Evolutionary conservation across 2,797 vertebrate species (phyloP).

Genomic region (Pseudochirops cupreus): DNA sequence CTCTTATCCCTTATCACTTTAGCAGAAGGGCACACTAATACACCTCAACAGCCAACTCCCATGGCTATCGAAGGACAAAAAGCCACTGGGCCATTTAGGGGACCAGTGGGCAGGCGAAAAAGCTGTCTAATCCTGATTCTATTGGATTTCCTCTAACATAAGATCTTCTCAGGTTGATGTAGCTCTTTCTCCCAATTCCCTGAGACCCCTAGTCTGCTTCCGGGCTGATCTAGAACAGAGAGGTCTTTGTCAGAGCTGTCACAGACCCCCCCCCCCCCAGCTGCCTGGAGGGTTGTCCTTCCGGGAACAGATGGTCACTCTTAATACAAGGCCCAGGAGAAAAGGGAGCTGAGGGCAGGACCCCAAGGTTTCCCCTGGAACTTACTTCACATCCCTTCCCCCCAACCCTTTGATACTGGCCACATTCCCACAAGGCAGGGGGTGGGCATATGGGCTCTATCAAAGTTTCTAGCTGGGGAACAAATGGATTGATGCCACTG

Average conservation of each 20-base stretch:
- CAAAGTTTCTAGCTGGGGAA: conserved; percentile 1
- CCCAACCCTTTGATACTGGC: neutral
- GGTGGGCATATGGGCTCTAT: neutral
- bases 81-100: neutral
- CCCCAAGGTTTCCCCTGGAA: conserved; percentile 43
- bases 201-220: conserved; percentile 44
- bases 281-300: conserved; percentile 81
- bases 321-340: conserved; percentile 85
- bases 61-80: conserved; percentile 6
- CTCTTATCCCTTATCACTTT: neutral
- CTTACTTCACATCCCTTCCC: conserved; percentile 50
- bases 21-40: fast-evolving
- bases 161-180: conserved; percentile 71
- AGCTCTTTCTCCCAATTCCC: conserved; percentile 58
- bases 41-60: conserved; percentile 40
- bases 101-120: conserved; percentile 34
- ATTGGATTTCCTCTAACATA: conserved; percentile 34
- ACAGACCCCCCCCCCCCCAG: conserved; percentile 58
- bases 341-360: conserved; percentile 33
- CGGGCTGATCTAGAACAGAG: conserved; percentile 39
- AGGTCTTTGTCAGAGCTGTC: conserved; percentile 74
- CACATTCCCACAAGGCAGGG: conserved; percentile 14
- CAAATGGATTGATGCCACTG: neutral
- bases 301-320: conserved; percentile 89
- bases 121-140: conserved; percentile 12